Evolutionary conservation across 2,888 invertebrate genomes (phyloP), one percentile per base, ranked within the genome.

Genomic region (Ophioninae sp.): DNA sequence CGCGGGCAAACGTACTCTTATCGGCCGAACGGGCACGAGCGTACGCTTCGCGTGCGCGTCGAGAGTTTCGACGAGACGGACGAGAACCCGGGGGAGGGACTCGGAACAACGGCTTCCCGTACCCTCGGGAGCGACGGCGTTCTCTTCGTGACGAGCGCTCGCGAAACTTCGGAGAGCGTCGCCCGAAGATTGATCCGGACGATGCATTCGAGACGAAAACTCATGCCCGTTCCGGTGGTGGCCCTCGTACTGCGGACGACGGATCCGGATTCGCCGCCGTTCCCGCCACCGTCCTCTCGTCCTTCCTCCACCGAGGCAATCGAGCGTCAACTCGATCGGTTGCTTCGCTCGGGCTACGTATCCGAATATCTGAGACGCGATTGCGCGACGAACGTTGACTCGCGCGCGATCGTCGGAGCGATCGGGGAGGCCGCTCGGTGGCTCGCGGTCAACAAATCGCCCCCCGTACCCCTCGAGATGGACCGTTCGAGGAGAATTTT

Each of bases 121-220:
- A n/a, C 90, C 21, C 80, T 86, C 7, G 92, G 93, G 2, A 88
- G 87, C n/a, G 92, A 93, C 70, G 92, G 88, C 23, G 81, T 93
- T 10, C 81, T 93, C 3, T 91, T 93, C 70, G 85, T 92, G 1
- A 88, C 88, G 0, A 85, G 87, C 6, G 83, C 88, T 37, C 85
- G 87, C n/a, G 92, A 93, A 75, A 87, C 89, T 13, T 30, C 79
- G 8, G 87, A 87, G 20, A 79, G 73, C 2, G 83, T 91, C 1
- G 86, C 85, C 0, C 88, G 86, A 70, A 90, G 93, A 61, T 86
- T 93, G 57, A 91, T 87, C 13, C 91, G 86, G 59, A 89, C 89
- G 44, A 85, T 93, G 39, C 77, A 90, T 13, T 89, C 90, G 3
- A 88, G 90, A 61, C 88, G 88, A 3, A 92, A 89, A 75, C 86